Evolutionary conservation across 2,888 invertebrate genomes (phyloP).

Genomic region (Mimachlamys varia): DNA sequence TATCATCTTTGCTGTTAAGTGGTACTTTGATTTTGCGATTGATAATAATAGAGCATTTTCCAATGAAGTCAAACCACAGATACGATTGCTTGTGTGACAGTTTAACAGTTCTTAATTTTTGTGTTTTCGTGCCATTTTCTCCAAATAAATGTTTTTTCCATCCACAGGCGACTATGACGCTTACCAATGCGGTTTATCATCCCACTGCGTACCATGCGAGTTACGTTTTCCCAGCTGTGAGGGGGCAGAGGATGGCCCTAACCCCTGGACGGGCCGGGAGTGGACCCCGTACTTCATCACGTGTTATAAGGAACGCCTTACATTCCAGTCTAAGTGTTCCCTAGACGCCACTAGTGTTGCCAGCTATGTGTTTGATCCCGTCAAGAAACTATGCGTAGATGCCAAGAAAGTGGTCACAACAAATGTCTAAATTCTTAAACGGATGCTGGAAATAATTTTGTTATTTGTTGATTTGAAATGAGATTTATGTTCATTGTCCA

Average conservation of each 20-base stretch:
- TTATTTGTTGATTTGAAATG: neutral
- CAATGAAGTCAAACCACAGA: too few relatives aligned
- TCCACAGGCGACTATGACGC: neutral
- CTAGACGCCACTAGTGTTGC: neutral
- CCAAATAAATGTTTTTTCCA: neutral
- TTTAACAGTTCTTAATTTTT: too few relatives aligned
- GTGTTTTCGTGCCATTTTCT: neutral
- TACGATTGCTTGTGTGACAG: too few relatives aligned
- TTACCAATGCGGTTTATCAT: neutral
- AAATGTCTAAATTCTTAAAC: neutral
- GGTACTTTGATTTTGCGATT: too few relatives aligned
- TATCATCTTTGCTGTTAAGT: too few relatives aligned
- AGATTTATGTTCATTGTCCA: neutral
- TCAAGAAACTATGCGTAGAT: conserved; percentile 13
- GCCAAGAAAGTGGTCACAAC: neutral
- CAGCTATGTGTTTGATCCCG: neutral
- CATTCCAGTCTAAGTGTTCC: neutral
- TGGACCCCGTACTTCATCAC: conserved; percentile 4
- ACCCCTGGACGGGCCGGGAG: neutral
- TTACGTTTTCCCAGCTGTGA: neutral
- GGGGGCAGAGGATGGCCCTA: neutral
- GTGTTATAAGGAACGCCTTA: neutral
- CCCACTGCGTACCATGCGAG: neutral
- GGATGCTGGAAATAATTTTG: neutral
- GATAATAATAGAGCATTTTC: too few relatives aligned